phyloP scores from a whole-genome alignment of 2,888 invertebrate genomes.

The Drosophila rellima region DNA sequence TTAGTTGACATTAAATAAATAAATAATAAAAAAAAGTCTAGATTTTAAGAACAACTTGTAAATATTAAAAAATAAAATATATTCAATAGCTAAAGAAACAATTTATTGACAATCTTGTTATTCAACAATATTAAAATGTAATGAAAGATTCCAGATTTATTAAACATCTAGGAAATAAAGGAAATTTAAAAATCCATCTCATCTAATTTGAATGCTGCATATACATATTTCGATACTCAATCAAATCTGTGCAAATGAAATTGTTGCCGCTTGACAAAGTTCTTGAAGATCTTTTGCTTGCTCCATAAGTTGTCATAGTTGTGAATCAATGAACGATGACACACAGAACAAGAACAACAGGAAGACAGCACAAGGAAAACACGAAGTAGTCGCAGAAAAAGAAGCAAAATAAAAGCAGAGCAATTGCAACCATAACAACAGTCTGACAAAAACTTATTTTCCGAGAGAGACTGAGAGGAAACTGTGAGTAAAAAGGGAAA shows the following conservation, averaged over 20 bases:
- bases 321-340: slow-evolving; percentile 15
- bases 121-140: too few relatives aligned
- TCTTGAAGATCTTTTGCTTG: not conserved
- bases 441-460: slow-evolving; percentile 40
- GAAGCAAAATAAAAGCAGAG: slow-evolving; percentile 6
- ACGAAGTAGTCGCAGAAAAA: not conserved
- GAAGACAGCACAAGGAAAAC: not conserved
- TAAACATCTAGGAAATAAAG: too few relatives aligned
- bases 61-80: too few relatives aligned
- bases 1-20: too few relatives aligned
- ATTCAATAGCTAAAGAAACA: too few relatives aligned
- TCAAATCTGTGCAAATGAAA: not conserved
- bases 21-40: too few relatives aligned
- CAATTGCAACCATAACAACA: slow-evolving; percentile 33
- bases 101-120: too few relatives aligned
- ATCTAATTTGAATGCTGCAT: not conserved
- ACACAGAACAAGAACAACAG: slow-evolving; percentile 8
- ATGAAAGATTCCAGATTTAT: too few relatives aligned
- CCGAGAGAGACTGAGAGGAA: slow-evolving; percentile 9
- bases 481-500: slow-evolving; percentile 28
- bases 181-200: not conserved
- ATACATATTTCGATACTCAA: not conserved
- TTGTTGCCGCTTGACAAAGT: slow-evolving; percentile 5
- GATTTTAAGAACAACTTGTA: too few relatives aligned
- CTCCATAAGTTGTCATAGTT: slow-evolving; percentile 14